Conservation (phyloP, 2,797 vertebrate species). For the Cryptoprocta ferox region DNA sequence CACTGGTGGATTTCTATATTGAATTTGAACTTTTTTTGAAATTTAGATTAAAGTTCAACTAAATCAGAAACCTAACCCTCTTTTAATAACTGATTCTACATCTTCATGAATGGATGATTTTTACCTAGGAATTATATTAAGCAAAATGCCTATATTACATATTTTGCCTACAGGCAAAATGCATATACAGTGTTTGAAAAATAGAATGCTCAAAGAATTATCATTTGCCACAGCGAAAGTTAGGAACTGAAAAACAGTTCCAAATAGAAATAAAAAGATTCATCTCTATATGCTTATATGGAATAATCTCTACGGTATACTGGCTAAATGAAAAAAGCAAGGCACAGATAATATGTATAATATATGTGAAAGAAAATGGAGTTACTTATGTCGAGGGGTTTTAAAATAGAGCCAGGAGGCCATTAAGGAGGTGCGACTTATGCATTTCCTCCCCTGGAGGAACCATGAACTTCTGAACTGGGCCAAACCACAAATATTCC, state of each 20-base stretch:
- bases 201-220: not conserved
- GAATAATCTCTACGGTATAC: constrained; percentile 20
- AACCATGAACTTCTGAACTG: not conserved
- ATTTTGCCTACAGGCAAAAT: too few relatives aligned
- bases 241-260: not conserved
- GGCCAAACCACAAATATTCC: not conserved
- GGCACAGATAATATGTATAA: not conserved
- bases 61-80: constrained; percentile 42
- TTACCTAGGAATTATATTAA: constrained; percentile 3
- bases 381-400: not conserved
- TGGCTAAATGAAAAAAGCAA: not conserved
- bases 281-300: not conserved
- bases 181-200: constrained; percentile 1
- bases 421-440: not conserved
- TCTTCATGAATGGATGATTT: not conserved
- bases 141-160: constrained; percentile 30
- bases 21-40: constrained; percentile 39
- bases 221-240: constrained; percentile 29
- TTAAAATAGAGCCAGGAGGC: not conserved
- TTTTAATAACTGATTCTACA: constrained; percentile 33
- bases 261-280: constrained; percentile 29
- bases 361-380: not conserved
- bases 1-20: constrained; percentile 32
- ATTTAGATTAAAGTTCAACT: constrained; percentile 9
- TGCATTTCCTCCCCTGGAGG: not conserved